Conservation (phyloP, 2,113 vertebrate species). For the Coptodon bakossiorum region DNA sequence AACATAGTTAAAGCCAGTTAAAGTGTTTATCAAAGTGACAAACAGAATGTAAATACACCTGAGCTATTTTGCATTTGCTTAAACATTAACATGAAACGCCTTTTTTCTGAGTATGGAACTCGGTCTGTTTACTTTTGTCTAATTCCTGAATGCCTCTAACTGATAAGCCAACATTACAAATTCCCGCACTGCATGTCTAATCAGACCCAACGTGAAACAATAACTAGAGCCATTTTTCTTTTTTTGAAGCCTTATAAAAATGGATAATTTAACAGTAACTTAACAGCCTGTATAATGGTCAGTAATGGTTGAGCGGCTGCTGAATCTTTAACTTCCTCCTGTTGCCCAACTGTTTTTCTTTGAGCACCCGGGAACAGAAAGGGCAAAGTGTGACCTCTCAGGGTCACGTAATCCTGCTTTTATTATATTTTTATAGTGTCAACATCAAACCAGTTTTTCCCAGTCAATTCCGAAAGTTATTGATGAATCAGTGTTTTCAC, state of each 20-base stretch:
- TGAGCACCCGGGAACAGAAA: background rate
- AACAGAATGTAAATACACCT: background rate
- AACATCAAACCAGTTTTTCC: background rate
- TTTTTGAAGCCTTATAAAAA: background rate
- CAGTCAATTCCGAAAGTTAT: background rate
- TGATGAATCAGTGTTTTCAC: background rate
- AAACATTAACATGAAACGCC: background rate
- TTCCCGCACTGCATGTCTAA: background rate
- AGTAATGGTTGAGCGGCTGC: background rate
- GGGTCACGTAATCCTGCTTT: background rate
- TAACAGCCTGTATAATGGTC: background rate
- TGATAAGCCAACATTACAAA: background rate
- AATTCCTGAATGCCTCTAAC: background rate
- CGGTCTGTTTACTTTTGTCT: background rate
- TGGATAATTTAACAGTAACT: background rate
- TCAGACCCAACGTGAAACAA: background rate
- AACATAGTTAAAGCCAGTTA: background rate
- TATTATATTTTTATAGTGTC: background rate
- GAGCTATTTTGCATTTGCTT: background rate
- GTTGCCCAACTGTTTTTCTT: background rate
- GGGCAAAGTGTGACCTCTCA: background rate
- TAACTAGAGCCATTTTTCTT: background rate
- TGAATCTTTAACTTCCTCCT: slow-evolving; percentile 35
- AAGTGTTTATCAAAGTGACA: background rate
- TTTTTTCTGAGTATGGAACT: background rate